Evolutionary conservation across 1,140 invertebrate genomes (phyloP).

Genomic region (Apis mellifera): Amel_HAv3.1 CM009939.2:891501-892000

Average conservation of each 20-base stretch:
- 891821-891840: slow-evolving; percentile 94
- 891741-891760: slow-evolving; percentile 94
- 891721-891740: slow-evolving; percentile 97
- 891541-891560: slow-evolving; percentile 93
- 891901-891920: slow-evolving; percentile 97
- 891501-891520: slow-evolving; percentile 88
- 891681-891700: slow-evolving; percentile 96
- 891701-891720: slow-evolving; percentile 97
- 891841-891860: slow-evolving; percentile 95
- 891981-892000: slow-evolving; percentile 90
- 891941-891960: slow-evolving; percentile 97
- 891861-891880: slow-evolving; percentile 95
- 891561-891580: slow-evolving; percentile 91
- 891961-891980: slow-evolving; percentile 96
- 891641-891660: slow-evolving; percentile 91
- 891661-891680: slow-evolving; percentile 97
- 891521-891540: slow-evolving; percentile 93
- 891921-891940: slow-evolving; percentile 94
- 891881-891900: slow-evolving; percentile 93
- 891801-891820: slow-evolving; percentile 88
- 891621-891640: slow-evolving; percentile 96
- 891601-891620: slow-evolving; percentile 99
- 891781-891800: slow-evolving; percentile 92
- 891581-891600: slow-evolving; percentile 92
- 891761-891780: slow-evolving; percentile 97